Conservation (phyloP, 1,140 invertebrate genomes). For the Helicoverpa zea region DNA sequence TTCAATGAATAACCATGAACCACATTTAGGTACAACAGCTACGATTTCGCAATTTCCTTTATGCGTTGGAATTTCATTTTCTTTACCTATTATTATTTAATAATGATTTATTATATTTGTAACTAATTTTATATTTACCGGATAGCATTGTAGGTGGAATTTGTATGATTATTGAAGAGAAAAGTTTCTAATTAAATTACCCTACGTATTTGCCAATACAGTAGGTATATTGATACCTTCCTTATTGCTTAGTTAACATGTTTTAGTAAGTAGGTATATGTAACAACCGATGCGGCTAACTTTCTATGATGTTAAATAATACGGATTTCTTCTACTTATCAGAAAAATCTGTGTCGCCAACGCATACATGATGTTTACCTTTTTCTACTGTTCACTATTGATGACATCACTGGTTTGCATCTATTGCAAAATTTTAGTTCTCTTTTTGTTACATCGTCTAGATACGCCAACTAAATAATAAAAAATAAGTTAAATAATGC, state of each 20-base stretch:
- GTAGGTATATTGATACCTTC: slow-evolving; percentile 22
- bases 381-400: not conserved
- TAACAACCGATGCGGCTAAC: slow-evolving; percentile 31
- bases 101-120: not conserved
- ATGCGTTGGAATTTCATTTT: not conserved
- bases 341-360: slow-evolving; percentile 41
- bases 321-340: slow-evolving; percentile 56
- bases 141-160: too few relatives aligned
- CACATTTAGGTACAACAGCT: slow-evolving; percentile 54
- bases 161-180: not conserved
- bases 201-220: not conserved
- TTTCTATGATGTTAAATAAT: slow-evolving; percentile 50
- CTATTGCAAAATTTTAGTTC: too few relatives aligned
- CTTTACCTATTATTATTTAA: not conserved
- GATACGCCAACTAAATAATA: not conserved
- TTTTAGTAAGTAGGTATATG: slow-evolving; percentile 24
- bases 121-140: not conserved
- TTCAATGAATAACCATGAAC: slow-evolving; percentile 58
- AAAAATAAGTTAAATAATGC: not conserved
- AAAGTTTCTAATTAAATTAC: slow-evolving; percentile 2
- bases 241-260: slow-evolving; percentile 40
- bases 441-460: not conserved
- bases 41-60: slow-evolving; percentile 38
- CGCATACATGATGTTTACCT: slow-evolving; percentile 28
- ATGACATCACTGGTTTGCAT: too few relatives aligned